phyloP scores from a whole-genome alignment of 2,113 vertebrate genomes.

The Sapayoa aenigma region DNA sequence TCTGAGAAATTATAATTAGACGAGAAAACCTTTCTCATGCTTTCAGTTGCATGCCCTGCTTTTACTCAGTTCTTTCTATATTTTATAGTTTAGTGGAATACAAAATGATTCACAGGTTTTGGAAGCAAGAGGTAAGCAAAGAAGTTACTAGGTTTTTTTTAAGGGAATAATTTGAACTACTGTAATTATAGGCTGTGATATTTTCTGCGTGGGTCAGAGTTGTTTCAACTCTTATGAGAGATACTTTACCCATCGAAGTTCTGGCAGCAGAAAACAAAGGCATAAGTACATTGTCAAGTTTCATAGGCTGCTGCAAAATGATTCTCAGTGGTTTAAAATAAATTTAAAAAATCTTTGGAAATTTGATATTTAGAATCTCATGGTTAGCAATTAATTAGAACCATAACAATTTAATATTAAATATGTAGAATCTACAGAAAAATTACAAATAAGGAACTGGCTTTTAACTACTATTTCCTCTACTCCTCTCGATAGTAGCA shows the following conservation, averaged over 20 bases:
- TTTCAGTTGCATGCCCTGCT: neutral
- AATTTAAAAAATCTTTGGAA: neutral
- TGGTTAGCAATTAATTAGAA: neutral
- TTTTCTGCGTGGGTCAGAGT: neutral
- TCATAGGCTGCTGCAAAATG: neutral
- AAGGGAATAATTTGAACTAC: neutral
- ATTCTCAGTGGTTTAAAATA: neutral
- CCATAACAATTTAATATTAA: neutral
- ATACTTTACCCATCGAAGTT: neutral
- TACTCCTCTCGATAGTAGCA: neutral
- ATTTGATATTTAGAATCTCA: neutral
- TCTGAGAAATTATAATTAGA: neutral
- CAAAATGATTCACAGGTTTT: neutral
- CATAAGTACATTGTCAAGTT: neutral
- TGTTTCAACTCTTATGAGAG: neutral
- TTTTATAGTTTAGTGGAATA: neutral
- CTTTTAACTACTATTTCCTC: neutral
- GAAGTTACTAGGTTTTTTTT: neutral
- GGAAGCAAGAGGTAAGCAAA: neutral
- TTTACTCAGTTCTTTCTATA: slow-evolving; percentile 6
- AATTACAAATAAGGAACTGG: neutral
- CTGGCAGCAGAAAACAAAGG: neutral
- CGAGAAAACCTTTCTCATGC: neutral
- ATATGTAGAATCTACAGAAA: neutral
- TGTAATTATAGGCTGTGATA: neutral